A percentile compares a stretch with the other conserved stretches of the same genome.
phyloP scores from a whole-genome alignment of 2,797 vertebrate species.

The Buceros bicornis region DNA sequence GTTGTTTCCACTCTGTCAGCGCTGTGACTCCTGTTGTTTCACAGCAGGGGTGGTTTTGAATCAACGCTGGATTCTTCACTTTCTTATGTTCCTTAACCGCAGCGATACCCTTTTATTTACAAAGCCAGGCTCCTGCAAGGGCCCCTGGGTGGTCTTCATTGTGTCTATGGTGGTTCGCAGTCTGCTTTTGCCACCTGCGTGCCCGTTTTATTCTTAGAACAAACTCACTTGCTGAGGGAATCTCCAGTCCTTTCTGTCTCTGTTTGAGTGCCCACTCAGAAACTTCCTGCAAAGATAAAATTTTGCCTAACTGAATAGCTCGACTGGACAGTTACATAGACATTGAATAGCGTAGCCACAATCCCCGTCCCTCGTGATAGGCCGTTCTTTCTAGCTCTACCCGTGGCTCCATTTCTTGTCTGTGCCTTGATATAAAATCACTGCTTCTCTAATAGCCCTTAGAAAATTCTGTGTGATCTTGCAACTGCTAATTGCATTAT shows the following conservation, averaged over 20 bases:
- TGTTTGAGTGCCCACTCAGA: neutral
- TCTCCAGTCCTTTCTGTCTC: neutral
- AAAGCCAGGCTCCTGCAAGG: neutral
- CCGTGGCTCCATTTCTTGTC: neutral
- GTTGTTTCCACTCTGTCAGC: neutral
- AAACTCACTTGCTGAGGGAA: neutral
- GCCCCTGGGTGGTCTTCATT: neutral
- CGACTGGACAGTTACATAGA: neutral
- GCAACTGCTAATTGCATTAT: neutral
- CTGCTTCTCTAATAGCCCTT: neutral
- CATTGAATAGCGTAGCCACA: neutral
- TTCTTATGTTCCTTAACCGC: neutral
- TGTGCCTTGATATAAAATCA: neutral
- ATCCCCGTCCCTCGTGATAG: neutral
- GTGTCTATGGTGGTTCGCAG: neutral
- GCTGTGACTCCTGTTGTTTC: fast-evolving
- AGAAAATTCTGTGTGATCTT: neutral
- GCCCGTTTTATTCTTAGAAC: neutral
- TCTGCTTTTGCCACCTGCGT: neutral
- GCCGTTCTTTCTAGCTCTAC: neutral
- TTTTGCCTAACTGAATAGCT: neutral
- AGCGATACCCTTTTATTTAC: neutral
- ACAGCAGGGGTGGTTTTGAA: neutral
- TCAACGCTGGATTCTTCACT: neutral
- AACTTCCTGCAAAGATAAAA: neutral